phyloP scores from a whole-genome alignment of 2,888 invertebrate species.

The Athalia cordata region DNA sequence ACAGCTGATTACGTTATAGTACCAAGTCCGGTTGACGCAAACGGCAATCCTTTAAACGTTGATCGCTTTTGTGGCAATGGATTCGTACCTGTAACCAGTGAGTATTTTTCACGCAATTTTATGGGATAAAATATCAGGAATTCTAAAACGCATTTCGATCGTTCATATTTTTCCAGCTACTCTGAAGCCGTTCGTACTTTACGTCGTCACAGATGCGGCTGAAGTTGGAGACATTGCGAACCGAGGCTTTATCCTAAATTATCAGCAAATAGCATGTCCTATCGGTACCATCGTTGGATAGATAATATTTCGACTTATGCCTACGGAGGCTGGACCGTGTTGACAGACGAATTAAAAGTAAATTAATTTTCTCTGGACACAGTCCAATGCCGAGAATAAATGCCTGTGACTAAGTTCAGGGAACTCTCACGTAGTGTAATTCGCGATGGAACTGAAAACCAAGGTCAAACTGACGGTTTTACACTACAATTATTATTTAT shows the following conservation, averaged over 20 bases:
- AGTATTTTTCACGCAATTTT: constrained; percentile 64
- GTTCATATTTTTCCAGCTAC: constrained; percentile 74
- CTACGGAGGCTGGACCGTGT: constrained; percentile 24
- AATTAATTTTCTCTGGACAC: constrained; percentile 42
- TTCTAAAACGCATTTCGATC: no score
- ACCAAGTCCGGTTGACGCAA: constrained; percentile 77
- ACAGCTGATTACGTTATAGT: constrained; percentile 85
- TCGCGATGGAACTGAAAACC: neutral
- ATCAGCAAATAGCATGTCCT: constrained; percentile 80
- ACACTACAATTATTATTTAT: constrained; percentile 43
- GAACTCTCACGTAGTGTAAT: neutral
- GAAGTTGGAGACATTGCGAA: constrained; percentile 82
- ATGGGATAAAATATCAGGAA: neutral
- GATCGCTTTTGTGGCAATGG: constrained; percentile 88
- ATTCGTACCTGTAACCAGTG: constrained; percentile 80
- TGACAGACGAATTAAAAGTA: constrained; percentile 35
- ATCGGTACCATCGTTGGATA: constrained; percentile 16
- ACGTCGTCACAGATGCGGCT: constrained; percentile 81
- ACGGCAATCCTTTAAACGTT: constrained; percentile 68
- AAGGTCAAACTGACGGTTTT: neutral
- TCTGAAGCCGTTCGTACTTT: constrained; percentile 84
- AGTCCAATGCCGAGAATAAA: constrained; percentile 20
- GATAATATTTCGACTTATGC: neutral
- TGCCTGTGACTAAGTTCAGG: neutral
- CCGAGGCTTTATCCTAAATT: constrained; percentile 84